Conservation (phyloP, 1,140 invertebrate species). For the Adoxophyes honmai region DNA sequence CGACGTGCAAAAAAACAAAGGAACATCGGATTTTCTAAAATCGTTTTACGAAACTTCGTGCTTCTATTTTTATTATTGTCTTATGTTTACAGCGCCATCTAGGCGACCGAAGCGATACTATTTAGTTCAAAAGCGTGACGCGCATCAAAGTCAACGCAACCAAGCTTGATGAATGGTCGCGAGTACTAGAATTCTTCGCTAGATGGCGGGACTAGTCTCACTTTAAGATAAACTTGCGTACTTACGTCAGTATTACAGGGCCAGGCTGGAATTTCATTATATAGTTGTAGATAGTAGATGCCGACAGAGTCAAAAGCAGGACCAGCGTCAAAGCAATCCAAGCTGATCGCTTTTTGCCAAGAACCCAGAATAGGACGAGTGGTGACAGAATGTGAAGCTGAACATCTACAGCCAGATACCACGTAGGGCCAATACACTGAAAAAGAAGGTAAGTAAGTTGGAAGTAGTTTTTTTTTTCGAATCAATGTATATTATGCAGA, state of each 20-base stretch:
- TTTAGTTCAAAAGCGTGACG: not conserved
- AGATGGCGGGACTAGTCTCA: not conserved
- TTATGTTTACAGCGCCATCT: not conserved
- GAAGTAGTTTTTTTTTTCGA: no score
- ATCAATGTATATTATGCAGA: no score
- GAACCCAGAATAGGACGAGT: constrained; percentile 68
- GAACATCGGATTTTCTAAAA: no score
- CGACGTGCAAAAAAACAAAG: no score
- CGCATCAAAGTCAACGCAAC: not conserved
- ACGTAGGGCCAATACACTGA: constrained; percentile 79
- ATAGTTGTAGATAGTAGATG: not conserved
- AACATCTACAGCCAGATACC: constrained; percentile 83
- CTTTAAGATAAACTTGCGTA: constrained; percentile 1
- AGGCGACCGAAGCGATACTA: not conserved
- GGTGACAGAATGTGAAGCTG: constrained; percentile 82
- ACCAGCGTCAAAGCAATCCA: constrained; percentile 24
- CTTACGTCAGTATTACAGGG: not conserved
- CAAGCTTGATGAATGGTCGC: no score
- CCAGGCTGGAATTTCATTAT: not conserved
- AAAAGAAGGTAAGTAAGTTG: constrained; percentile 21
- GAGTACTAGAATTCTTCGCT: no score
- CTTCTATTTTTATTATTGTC: no score
- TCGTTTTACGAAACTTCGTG: no score
- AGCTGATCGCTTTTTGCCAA: constrained; percentile 33
- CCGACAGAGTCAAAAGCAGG: constrained; percentile 21